These are phyloP conservation scores for Peromyscus maniculatus DNA, from an alignment of 2,113 vertebrate genomes.

Conservation along the genomic window DNA sequence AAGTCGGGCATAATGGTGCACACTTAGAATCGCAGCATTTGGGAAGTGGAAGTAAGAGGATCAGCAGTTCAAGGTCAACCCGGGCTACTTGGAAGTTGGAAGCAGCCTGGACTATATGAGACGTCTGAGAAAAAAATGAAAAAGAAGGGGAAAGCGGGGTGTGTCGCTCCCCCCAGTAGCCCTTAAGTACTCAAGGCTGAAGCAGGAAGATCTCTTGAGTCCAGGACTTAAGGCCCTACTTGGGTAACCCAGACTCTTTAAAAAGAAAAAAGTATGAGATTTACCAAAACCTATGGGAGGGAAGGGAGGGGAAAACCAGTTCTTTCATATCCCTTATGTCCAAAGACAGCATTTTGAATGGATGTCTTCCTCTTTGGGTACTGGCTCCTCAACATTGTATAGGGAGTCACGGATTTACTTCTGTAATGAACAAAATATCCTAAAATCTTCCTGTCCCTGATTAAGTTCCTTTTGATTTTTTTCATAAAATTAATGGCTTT, in stretches of 20 bases:
- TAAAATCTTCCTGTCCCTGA: constrained; percentile 28
- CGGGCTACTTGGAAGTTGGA: not conserved
- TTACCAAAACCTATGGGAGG: not conserved
- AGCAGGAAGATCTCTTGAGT: not conserved
- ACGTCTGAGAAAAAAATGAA: not conserved
- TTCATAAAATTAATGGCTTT: constrained; percentile 36
- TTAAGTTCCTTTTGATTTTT: constrained; percentile 46
- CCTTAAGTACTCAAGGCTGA: not conserved
- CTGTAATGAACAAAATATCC: not conserved
- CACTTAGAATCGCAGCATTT: not conserved
- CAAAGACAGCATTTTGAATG: not conserved
- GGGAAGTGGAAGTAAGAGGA: not conserved
- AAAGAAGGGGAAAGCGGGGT: not conserved
- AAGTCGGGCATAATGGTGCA: not conserved
- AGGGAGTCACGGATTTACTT: constrained; percentile 41
- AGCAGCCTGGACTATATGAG: not conserved
- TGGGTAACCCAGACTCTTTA: not conserved
- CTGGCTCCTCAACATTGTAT: not conserved
- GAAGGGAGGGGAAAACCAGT: not conserved
- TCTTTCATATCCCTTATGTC: not conserved
- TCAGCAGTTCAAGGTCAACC: not conserved
- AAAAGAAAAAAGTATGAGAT: not conserved
- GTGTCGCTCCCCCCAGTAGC: too few species aligned
- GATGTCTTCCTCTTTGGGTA: not conserved
- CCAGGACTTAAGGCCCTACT: not conserved